These are phyloP conservation scores for Rhincodon typus DNA, from an alignment of 2,797 vertebrate genomes.

Conservation along the genomic window DNA sequence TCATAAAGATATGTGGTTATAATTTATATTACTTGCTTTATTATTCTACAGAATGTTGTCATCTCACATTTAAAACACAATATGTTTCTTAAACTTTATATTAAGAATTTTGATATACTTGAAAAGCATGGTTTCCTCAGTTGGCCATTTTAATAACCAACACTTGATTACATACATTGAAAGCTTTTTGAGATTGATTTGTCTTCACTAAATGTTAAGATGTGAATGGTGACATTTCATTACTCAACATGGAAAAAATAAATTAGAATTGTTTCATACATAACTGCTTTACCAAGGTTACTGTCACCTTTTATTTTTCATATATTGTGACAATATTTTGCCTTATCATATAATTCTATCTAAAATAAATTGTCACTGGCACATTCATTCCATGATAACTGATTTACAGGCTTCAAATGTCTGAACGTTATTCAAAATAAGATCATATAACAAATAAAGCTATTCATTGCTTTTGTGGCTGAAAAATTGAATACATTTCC, in stretches of 20 bases:
- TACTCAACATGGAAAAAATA: constrained; percentile 29
- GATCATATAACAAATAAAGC: not conserved
- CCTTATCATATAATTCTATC: constrained; percentile 20
- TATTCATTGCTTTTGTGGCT: not conserved
- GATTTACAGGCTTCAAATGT: not conserved
- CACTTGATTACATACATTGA: not conserved
- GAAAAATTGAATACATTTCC: not conserved
- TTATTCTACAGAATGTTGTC: not conserved
- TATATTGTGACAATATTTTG: constrained; percentile 26
- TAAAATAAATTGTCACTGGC: constrained; percentile 10
- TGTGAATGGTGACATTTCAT: constrained; percentile 34
- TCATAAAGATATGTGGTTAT: not conserved
- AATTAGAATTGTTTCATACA: not conserved
- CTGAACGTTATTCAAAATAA: not conserved
- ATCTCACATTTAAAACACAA: not conserved
- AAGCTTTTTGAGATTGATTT: not conserved
- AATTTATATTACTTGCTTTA: not conserved
- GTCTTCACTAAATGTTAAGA: not conserved
- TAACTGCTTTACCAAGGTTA: constrained; percentile 21
- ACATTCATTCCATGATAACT: not conserved
- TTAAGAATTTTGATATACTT: not conserved
- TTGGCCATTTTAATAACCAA: not conserved
- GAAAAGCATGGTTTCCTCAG: not conserved
- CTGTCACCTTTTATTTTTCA: constrained; percentile 16
- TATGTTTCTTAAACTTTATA: not conserved